Base-by-base conservation (phyloP, 2,888 invertebrate genomes). In the Ophion ventricosus region DNA sequence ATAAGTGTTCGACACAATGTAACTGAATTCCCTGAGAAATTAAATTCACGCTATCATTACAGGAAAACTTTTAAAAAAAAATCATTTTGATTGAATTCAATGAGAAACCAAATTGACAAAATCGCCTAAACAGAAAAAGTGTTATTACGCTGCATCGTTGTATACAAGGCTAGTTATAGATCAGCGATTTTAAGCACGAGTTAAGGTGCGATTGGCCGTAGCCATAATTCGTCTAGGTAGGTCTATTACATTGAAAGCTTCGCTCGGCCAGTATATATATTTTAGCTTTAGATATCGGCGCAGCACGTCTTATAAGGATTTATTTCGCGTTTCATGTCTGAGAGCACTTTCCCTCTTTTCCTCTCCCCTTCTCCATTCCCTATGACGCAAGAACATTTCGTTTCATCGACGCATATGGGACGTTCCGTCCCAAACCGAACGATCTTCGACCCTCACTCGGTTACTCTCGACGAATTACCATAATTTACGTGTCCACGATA, bases 271-370 rank as follows among this genome's bases (percentile, higher is more conserved):
- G 61, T 61, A 20, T 61, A 20, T 61, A 29, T 61, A 29, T 29
- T 29, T 61, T 23, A 43, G n/a, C 43, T 17, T 56, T 20, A 64
- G 56, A 66, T 75, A 75, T 35, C 63, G 63, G 63, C 49, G n/a
- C 26, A 73, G 35, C 26, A 40, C 4, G 64, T 66, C 66, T 66
- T 54, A 64, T 66, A 43, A 25, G 57, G 57, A 76, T 80, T 74
- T 74, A 64, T 72, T 72, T 66, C 11, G 11, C 26, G 67, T 72
- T 66, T 67, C 64, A 49, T 57, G 63, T 66, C 29, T 73, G 23
- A 67, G 72, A 66, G 23, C 49, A 77, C 35, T 23, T 4, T 69
- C 49, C 43, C 26, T 66, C 43, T 69, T 29, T 23, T 23, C 10
- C 35, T 72, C 35, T 72, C 25, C 2, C 56, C 59, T 7, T 23